Evolutionary conservation across 1,140 invertebrate species (phyloP), one percentile per base, ranked within the genome.

Genomic region (Dreissena rostriformis): DNA sequence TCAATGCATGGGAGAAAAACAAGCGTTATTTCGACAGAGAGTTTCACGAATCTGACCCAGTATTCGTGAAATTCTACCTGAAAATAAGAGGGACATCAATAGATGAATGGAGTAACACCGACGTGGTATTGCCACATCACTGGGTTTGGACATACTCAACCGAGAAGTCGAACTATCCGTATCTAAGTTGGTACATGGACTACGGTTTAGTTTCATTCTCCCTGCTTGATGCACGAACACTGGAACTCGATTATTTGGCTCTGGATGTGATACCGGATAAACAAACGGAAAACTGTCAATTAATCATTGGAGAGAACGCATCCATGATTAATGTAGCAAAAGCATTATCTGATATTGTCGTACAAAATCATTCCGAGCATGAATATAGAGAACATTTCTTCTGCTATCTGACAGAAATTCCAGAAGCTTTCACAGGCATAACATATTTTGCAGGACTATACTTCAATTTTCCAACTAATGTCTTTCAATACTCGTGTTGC

Each of bases 101-200:
- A n/a, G n/a, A n/a, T n/a, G n/a, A n/a, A n/a, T n/a, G n/a, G n/a
- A n/a, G n/a, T n/a, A n/a, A n/a, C 0, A 28, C 28, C 8, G 11
- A 26, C 8, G 66, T 79, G 10, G 68, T 79, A 14, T 2, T 39
- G 17, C 76, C 76, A 0, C n/a, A 19, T 1, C 51, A 52, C 29
- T 79, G 76, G 76, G 29, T 79, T 12, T 79, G 76, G 76, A 79
- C 76, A 10, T 79, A 68, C 17, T 28, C 22, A 1, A 67, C 76
- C 0, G 39, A 63, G 28, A 24, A 39, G 6, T 49, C 8, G n/a
- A 51, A 12, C n/a, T 79, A 68, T 52, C 76, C 76, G 65, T 79
- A 79, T 26, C 28, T 79, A 11, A 22, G 7, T 17, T 68, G 63
- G 76, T 68, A 79, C 19, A 67, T 79, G 8, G 76, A 79, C 61